Percentiles rank a stretch among this genome's conserved stretches.
These are phyloP conservation scores for Drosophila cardini DNA, from an alignment of 1,140 invertebrate species.

Conservation along the genomic window DNA sequence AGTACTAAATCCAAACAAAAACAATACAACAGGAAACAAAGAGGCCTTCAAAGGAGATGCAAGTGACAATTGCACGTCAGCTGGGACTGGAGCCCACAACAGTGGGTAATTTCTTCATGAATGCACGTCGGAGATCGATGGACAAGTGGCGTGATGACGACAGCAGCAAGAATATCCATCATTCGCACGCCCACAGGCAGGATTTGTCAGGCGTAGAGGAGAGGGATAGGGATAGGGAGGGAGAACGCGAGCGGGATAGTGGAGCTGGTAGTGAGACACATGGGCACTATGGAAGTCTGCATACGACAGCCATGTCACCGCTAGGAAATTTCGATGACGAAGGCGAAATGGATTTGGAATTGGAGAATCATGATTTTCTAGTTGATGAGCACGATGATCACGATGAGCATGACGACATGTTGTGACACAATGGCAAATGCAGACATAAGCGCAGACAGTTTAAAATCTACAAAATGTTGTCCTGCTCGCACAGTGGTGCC, in stretches of 20 bases:
- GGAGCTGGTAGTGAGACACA: conserved; percentile 28
- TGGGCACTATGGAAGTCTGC: conserved; percentile 54
- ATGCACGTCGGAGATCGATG: conserved; percentile 97
- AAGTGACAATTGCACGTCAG: conserved; percentile 99
- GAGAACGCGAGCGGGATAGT: conserved; percentile 10
- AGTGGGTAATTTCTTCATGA: conserved; percentile 99
- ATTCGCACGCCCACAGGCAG: conserved; percentile 38
- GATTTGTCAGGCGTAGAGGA: conserved; percentile 2
- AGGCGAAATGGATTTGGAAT: conserved; percentile 74
- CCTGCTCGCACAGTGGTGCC: not conserved
- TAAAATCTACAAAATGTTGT: not conserved
- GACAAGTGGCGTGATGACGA: conserved; percentile 99
- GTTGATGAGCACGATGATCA: conserved; percentile 85
- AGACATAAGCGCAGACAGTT: conserved; percentile 16
- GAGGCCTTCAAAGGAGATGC: conserved; percentile 99
- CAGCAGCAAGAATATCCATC: conserved; percentile 84
- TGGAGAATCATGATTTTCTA: conserved; percentile 82
- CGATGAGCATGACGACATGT: conserved; percentile 85
- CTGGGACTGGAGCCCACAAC: conserved; percentile 99
- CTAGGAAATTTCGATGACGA: conserved; percentile 73
- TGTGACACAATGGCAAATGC: conserved; percentile 84
- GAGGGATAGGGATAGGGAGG: not conserved
- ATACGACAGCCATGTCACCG: conserved; percentile 82
- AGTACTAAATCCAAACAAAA: not conserved
- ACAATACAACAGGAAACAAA: conserved; percentile 94